Conservation (phyloP, 2,113 vertebrate species). For the Macquaria australasica region DNA sequence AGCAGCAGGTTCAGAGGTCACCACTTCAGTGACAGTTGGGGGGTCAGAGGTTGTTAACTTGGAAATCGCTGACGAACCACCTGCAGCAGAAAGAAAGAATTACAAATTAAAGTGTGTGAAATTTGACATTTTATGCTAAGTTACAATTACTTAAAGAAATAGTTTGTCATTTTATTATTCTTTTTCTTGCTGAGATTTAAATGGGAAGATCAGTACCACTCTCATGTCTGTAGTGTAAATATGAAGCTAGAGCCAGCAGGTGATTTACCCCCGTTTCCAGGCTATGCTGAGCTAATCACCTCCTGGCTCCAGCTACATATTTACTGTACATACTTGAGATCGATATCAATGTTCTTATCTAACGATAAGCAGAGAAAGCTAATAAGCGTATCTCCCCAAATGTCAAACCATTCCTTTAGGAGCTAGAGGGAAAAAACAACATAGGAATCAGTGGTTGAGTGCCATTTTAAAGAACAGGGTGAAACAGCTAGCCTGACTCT, state of each 20-base stretch:
- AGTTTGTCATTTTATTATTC: not conserved
- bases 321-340: not conserved
- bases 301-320: not conserved
- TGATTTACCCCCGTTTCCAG: not conserved
- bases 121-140: not conserved
- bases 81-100: constrained; percentile 61
- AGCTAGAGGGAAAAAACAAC: too few relatives aligned
- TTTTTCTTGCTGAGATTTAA: not conserved
- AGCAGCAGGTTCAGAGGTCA: not conserved
- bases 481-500: too few relatives aligned
- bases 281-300: not conserved
- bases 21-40: constrained; percentile 12
- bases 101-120: not conserved
- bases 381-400: not conserved
- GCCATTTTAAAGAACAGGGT: too few relatives aligned
- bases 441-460: too few relatives aligned
- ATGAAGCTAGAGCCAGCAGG: not conserved
- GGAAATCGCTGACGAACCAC: constrained; percentile 55
- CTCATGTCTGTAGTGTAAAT: not conserved
- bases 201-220: not conserved
- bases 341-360: not conserved
- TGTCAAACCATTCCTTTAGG: not conserved
- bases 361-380: not conserved
- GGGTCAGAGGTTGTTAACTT: constrained; percentile 34
- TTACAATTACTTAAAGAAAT: not conserved